Evolutionary conservation across 2,888 invertebrate species (phyloP), one percentile per base, ranked within the genome.

Genomic region (Fragum whitleyi): DNA sequence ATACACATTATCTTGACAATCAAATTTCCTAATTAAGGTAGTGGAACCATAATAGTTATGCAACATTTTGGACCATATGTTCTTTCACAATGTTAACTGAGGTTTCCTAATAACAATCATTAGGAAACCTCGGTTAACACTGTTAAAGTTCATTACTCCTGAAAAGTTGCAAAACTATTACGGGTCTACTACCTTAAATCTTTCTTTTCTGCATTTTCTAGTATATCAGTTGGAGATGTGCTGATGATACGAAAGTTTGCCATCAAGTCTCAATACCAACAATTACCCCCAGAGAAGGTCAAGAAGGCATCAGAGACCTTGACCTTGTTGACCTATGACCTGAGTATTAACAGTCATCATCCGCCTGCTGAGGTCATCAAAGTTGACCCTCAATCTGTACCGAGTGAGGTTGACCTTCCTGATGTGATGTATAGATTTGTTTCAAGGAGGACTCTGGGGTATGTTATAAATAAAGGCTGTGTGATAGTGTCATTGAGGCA

Each of bases 281-380:
- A 61, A 0, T 61, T 74, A 72, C 74, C 79, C 0, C 19, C 14
- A 32, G 14, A 32, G 11, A 69, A 81, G 29, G 79, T 79, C 55
- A 78, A 68, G 42, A 73, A 79, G 6, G 72, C 69, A 5, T 74
- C 80, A 6, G 59, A 57, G 7, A 76, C 82, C 36, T 62, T 77
- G 7, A 77, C 79, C 26, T 19, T 86, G 23, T 83, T 47, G 72
- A 83, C 84, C 26, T 86, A 88, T n/a, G 90, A 90, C 69, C 76
- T 90, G 23, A 88, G 87, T 74, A 23, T 90, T 9, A 89, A 90
- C 72, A 77, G 83, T 32, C 86, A 88, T 32, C 82, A 89, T 67
- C 89, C 90, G 2, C 74, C 23, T 9, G 71, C 85, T 6, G 86
- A 88, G 55, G 77, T 90, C 14, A 85, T 68, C 28, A 62, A 89